Conservation (phyloP, 2,888 invertebrate species). For the Micoletzkya japonica region DNA sequence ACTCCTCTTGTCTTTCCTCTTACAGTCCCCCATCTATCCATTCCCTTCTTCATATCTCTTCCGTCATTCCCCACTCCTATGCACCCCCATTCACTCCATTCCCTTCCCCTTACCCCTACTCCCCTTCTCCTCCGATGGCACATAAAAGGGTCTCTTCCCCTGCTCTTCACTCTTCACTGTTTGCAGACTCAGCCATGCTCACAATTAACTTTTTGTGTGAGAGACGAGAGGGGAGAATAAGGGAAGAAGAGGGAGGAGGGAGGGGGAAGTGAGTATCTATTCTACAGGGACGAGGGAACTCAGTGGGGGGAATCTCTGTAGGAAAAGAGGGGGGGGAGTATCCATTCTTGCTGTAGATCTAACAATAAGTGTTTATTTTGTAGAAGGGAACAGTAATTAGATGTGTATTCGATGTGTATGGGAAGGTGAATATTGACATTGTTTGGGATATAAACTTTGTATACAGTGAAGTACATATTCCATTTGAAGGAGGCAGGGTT, state of each 20-base stretch:
- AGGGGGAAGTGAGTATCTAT: background rate
- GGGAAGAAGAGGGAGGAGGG: conserved; percentile 1
- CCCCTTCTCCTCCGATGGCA: background rate
- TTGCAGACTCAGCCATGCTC: conserved; percentile 19
- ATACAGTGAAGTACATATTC: too few relatives aligned
- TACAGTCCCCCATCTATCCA: background rate
- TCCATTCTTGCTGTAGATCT: too few relatives aligned
- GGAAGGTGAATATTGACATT: too few relatives aligned
- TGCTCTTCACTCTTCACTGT: conserved; percentile 3
- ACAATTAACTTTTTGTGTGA: conserved; percentile 28
- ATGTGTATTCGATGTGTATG: too few relatives aligned
- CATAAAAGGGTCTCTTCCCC: background rate
- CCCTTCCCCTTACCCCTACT: background rate
- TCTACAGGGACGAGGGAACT: background rate
- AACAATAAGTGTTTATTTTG: too few relatives aligned
- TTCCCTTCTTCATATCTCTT: background rate
- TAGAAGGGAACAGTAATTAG: too few relatives aligned
- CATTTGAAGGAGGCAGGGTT: too few relatives aligned
- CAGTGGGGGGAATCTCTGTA: background rate
- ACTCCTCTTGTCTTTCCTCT: too few relatives aligned
- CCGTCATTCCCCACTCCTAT: background rate
- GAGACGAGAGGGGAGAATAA: background rate
- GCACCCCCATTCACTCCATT: too few relatives aligned
- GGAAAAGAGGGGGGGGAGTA: background rate
- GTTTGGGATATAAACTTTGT: too few relatives aligned